Evolutionary conservation across 64 coral and sea anemone genomes (phyloP).

Genomic region (Pocillopora damicornis): DNA sequence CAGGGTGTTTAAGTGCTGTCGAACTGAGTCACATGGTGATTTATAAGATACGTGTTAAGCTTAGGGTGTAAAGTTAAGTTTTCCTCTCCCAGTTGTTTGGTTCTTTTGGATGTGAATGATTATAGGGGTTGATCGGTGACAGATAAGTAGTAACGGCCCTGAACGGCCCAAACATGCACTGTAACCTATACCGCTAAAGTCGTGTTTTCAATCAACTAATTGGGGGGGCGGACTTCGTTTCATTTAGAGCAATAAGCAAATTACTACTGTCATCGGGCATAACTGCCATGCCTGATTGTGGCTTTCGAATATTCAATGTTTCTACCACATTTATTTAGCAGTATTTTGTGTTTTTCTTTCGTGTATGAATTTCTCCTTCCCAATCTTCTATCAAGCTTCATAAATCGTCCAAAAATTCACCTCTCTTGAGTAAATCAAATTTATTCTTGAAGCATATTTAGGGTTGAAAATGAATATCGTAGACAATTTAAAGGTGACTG

Average conservation of each 20-base stretch:
- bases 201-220: slow-evolving; percentile 52
- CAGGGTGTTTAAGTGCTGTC: slow-evolving; percentile 37
- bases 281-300: slow-evolving; percentile 17
- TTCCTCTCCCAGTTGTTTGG: background rate
- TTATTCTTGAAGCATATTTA: too few relatives aligned
- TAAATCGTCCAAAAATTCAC: too few relatives aligned
- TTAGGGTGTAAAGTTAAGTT: slow-evolving; percentile 2
- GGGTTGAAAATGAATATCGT: too few relatives aligned
- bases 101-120: background rate
- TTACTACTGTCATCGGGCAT: slow-evolving; percentile 33
- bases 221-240: slow-evolving; percentile 28
- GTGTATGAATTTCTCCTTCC: background rate
- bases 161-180: background rate
- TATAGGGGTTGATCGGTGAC: background rate
- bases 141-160: background rate
- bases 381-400: too few relatives aligned
- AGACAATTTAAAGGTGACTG: too few relatives aligned
- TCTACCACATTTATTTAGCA: background rate
- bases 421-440: too few relatives aligned
- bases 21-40: slow-evolving; percentile 12
- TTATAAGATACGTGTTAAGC: slow-evolving; percentile 19
- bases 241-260: slow-evolving; percentile 42
- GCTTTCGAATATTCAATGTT: slow-evolving; percentile 27
- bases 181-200: background rate
- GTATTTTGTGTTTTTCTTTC: background rate